Base-by-base conservation (phyloP, 2,797 vertebrate genomes). In the Xiphorhynchus erythropygius region DNA sequence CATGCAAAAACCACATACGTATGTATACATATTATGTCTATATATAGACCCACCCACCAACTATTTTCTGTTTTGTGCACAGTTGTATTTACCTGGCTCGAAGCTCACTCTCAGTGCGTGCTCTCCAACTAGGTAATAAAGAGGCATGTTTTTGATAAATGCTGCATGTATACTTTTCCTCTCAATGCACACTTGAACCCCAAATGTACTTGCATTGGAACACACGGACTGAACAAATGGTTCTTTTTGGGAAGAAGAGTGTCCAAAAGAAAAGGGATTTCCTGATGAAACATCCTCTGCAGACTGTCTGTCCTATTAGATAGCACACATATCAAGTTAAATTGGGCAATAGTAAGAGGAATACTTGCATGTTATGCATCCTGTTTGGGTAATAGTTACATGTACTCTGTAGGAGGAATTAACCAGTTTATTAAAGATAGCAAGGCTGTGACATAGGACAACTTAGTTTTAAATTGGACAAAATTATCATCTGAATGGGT, bases 11-110 rank as follows among this genome's bases (percentile, higher is more conserved):
- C 23, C 14, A 28, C 2, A 2, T 14, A 30, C 1, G 1, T 23
- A 57, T 3, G 6, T 50, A 33, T 35, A 30, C 5, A 76, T 23
- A 67, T 33, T 33, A 18, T 14, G 5, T 7, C 3, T 4, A 6
- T 18, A 60, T 12, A 35, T 4, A 30, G 18, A 47, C 19, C 35
- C 57, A 63, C 41, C 9, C 37, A 49, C 10, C 5, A 3, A 0
- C 18, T 44, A 9, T 27, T 46, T 63, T 42, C 27, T 57, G 57
- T 57, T 42, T 59, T 47, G 28, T 55, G 53, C 10, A 41, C 6
- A 23, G 32, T 35, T 68, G 13, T 49, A 28, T 80, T 97, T 97
- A 98, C 98, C 96, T 94, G 97, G 94, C 65, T 96, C 97, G 67
- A 96, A 27, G 50, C 74, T 84, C 17, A 97, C 7, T 67, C 37